phyloP scores from a whole-genome alignment of 2,888 invertebrate species.

The Chamaedrilus cognettii region DNA sequence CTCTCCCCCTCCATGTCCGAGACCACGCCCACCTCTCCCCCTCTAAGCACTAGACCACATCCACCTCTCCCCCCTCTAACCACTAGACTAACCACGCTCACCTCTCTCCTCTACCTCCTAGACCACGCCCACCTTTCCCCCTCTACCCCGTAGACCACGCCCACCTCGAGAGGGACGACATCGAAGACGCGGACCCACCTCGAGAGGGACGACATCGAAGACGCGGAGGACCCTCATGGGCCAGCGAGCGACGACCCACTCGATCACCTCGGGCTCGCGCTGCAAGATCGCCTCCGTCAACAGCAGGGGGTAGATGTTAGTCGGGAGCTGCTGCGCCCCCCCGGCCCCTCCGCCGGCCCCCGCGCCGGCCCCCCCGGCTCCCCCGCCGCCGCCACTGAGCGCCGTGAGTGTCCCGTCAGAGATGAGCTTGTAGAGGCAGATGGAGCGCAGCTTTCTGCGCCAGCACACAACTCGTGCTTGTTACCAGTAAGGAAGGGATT shows the following conservation, averaged over 20 bases:
- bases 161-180: constrained; percentile 46
- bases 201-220: constrained; percentile 44
- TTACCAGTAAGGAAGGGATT: too few relatives aligned
- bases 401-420: constrained; percentile 3
- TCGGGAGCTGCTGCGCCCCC: constrained; percentile 41
- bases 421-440: constrained; percentile 45
- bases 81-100: too few relatives aligned
- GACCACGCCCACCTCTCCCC: too few relatives aligned
- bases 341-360: constrained; percentile 28
- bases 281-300: constrained; percentile 50
- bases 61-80: too few relatives aligned
- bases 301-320: constrained; percentile 45
- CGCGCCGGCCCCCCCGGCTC: constrained; percentile 35
- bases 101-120: too few relatives aligned
- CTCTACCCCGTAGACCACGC: too few relatives aligned
- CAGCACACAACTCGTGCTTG: too few relatives aligned
- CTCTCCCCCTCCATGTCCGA: too few relatives aligned
- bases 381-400: constrained; percentile 32
- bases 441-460: constrained; percentile 43
- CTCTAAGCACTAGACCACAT: too few relatives aligned
- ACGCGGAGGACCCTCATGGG: constrained; percentile 43
- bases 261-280: constrained; percentile 44
- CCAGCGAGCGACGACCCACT: constrained; percentile 50
- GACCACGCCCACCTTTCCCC: too few relatives aligned
- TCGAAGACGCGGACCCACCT: constrained; percentile 46